Evolutionary conservation across 2,113 vertebrate species (phyloP).

Genomic region (Cardinalis cardinalis): DNA sequence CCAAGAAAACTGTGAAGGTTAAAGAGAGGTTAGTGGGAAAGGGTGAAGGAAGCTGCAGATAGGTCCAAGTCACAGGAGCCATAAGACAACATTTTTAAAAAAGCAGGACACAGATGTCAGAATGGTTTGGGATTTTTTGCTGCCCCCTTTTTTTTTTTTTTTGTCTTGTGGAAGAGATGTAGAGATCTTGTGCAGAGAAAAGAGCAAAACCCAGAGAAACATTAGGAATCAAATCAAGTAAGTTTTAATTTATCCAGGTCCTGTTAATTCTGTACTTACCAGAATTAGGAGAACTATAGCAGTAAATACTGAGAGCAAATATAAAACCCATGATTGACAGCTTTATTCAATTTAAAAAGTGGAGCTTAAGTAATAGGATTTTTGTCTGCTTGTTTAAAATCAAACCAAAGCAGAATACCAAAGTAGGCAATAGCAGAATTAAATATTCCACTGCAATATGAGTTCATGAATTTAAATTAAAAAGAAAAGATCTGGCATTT

Average conservation of each 20-base stretch:
- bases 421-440: background rate
- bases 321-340: background rate
- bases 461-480: conserved; percentile 22
- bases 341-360: background rate
- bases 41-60: background rate
- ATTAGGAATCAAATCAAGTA: background rate
- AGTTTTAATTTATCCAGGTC: background rate
- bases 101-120: background rate
- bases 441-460: background rate
- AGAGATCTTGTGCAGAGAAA: background rate
- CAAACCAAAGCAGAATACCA: background rate
- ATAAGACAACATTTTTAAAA: background rate
- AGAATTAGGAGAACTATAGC: background rate
- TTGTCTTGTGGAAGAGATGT: background rate
- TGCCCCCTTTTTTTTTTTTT: background rate
- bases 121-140: background rate
- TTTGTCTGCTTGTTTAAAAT: conserved; percentile 4
- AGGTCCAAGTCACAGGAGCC: background rate
- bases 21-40: background rate
- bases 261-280: background rate
- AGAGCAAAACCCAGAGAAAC: background rate
- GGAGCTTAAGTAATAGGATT: background rate
- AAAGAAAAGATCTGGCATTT: background rate
- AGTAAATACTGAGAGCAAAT: background rate
- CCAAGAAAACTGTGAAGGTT: background rate